Percentiles rank a stretch among this genome's conserved stretches.
Conservation (phyloP, 2,888 invertebrate species). For the Abrostola tripartita region DNA sequence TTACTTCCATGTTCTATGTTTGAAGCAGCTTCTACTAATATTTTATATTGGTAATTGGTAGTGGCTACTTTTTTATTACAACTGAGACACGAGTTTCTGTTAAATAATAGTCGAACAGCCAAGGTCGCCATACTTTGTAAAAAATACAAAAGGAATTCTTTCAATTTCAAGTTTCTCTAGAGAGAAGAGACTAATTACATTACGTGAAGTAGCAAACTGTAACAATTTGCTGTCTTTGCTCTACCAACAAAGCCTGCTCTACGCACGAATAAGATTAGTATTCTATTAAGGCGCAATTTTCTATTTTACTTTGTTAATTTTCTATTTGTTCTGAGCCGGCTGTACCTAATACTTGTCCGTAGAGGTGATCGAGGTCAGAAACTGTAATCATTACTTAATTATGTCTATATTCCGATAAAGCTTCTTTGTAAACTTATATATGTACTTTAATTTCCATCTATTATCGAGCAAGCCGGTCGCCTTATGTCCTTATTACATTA, state of each 20-base stretch:
- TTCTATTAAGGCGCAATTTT: conserved; percentile 49
- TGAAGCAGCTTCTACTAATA: too few species aligned
- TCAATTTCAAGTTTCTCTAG: conserved; percentile 43
- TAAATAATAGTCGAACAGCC: not conserved
- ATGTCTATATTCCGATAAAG: too few species aligned
- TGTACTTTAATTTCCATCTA: too few species aligned
- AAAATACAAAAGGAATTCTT: conserved; percentile 30
- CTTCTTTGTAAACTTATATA: too few species aligned
- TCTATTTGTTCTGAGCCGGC: not conserved
- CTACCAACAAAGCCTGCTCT: conserved; percentile 43
- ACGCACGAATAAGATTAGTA: conserved; percentile 52
- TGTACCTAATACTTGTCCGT: not conserved
- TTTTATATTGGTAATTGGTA: not conserved
- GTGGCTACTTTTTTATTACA: not conserved
- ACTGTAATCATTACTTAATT: not conserved
- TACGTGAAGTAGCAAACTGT: conserved; percentile 52
- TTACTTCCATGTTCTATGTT: too few species aligned
- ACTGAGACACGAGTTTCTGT: not conserved
- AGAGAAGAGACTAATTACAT: conserved; percentile 54
- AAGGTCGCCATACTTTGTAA: conserved; percentile 5
- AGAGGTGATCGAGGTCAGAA: not conserved
- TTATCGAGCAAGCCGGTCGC: too few species aligned
- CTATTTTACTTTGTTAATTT: conserved; percentile 38
- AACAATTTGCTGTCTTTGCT: conserved; percentile 48
- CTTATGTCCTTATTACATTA: too few species aligned